phyloP scores from a whole-genome alignment of 2,113 vertebrate species.

The Grantiella picta region DNA sequence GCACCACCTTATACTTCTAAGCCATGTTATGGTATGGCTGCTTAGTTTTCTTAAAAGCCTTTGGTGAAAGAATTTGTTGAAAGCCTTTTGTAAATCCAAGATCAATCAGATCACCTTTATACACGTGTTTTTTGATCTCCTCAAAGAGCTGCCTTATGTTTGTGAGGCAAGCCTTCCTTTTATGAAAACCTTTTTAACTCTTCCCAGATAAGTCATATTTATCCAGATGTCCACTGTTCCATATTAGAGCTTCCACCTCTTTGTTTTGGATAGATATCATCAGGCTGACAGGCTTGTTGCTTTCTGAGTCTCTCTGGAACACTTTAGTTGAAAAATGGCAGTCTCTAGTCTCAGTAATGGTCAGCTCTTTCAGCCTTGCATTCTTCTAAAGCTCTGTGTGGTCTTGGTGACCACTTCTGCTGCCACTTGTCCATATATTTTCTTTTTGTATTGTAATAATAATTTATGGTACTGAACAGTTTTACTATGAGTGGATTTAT shows the following conservation, averaged over 20 bases:
- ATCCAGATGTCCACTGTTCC: constrained; percentile 16
- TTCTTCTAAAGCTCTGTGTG: background rate
- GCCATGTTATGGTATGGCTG: background rate
- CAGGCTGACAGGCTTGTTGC: background rate
- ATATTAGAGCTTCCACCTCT: background rate
- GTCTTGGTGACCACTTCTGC: background rate
- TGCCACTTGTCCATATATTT: background rate
- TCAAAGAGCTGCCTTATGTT: constrained; percentile 16
- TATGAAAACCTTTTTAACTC: constrained; percentile 27
- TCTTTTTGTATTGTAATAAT: background rate
- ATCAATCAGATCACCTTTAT: constrained; percentile 38
- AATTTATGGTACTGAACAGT: background rate
- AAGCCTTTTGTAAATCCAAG: constrained; percentile 47
- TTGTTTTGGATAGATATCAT: background rate
- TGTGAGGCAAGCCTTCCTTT: constrained; percentile 20
- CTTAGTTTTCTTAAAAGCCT: constrained; percentile 33
- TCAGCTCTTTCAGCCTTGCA: background rate
- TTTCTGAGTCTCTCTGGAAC: background rate
- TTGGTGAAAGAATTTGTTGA: constrained; percentile 47
- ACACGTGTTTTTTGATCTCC: constrained; percentile 42
- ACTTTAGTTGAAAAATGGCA: background rate
- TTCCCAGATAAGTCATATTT: constrained; percentile 39
- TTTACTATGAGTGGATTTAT: background rate
- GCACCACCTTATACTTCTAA: constrained; percentile 28
- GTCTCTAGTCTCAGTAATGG: background rate